These are phyloP conservation scores for Nerophis lumbriciformis DNA, from an alignment of 2,113 vertebrate genomes.

Conservation along the genomic window DNA sequence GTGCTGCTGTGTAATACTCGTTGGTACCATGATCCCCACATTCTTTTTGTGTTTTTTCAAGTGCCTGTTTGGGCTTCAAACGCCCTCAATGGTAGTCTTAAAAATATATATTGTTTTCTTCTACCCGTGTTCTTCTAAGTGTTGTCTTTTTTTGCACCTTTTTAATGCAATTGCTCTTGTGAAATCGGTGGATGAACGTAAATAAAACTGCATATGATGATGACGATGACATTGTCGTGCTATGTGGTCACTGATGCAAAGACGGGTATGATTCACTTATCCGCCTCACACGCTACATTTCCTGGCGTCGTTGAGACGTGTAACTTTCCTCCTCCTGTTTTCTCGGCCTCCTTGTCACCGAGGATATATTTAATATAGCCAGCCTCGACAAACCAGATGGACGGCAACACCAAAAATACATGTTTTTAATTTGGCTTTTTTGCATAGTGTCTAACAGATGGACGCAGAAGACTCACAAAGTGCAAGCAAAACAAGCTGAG, in stretches of 20 bases:
- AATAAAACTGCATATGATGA: slow-evolving; percentile 43
- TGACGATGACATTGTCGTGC: neutral
- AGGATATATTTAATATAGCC: neutral
- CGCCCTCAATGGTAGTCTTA: slow-evolving; percentile 15
- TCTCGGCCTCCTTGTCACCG: neutral
- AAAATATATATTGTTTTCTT: slow-evolving; percentile 19
- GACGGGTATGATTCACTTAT: slow-evolving; percentile 30
- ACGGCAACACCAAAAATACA: neutral
- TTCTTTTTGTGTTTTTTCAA: slow-evolving; percentile 20
- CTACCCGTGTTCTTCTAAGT: slow-evolving; percentile 50
- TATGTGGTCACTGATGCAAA: neutral
- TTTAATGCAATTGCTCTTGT: slow-evolving; percentile 63
- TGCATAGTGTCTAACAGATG: neutral
- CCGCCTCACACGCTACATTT: slow-evolving; percentile 32
- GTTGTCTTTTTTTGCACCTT: slow-evolving; percentile 53
- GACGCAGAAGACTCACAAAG: neutral
- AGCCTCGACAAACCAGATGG: neutral
- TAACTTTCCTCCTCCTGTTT: slow-evolving; percentile 10
- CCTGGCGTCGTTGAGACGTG: slow-evolving; percentile 21
- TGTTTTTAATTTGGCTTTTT: neutral
- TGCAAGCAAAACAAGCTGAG: neutral
- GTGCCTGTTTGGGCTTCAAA: slow-evolving; percentile 57
- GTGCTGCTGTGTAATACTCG: neutral
- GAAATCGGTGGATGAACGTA: slow-evolving; percentile 56
- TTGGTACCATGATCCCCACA: neutral